Conservation (phyloP, 2,888 invertebrate genomes). For the Microplitis deprimator region DNA sequence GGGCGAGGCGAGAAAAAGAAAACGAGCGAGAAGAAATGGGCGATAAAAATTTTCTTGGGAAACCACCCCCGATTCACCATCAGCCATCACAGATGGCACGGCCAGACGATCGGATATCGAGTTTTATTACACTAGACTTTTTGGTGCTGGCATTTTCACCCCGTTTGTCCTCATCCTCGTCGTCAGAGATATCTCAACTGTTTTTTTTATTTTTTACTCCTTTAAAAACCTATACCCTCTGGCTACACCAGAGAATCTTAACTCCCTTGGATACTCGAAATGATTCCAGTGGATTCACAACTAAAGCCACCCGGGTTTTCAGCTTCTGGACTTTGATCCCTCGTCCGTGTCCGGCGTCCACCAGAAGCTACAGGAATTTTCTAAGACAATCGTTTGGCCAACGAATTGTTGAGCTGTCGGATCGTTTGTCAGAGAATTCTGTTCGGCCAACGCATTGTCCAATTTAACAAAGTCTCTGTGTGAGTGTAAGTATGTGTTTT, state of each 20-base stretch:
- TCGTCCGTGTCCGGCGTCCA: slow-evolving; percentile 30
- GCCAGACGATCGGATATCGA: slow-evolving; percentile 45
- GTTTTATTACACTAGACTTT: slow-evolving; percentile 42
- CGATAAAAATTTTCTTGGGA: slow-evolving; percentile 41
- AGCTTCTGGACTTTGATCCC: slow-evolving; percentile 35
- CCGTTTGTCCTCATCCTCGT: not conserved
- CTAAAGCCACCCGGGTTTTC: slow-evolving; percentile 18
- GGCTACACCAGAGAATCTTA: too few relatives aligned
- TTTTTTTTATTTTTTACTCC: too few relatives aligned
- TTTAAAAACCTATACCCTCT: too few relatives aligned
- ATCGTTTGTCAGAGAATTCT: not conserved
- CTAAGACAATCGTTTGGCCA: slow-evolving; percentile 5
- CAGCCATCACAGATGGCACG: slow-evolving; percentile 33
- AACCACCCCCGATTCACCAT: slow-evolving; percentile 28
- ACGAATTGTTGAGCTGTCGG: not conserved
- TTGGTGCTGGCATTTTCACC: slow-evolving; percentile 35
- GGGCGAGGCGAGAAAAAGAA: slow-evolving; percentile 13
- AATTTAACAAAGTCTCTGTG: too few relatives aligned
- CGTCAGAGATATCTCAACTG: slow-evolving; percentile 6
- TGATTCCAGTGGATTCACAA: slow-evolving; percentile 22
- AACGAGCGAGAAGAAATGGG: not conserved
- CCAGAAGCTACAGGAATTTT: slow-evolving; percentile 3
- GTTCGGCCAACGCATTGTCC: not conserved
- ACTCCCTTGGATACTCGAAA: not conserved
- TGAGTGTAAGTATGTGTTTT: too few relatives aligned